Conservation (phyloP, 1,140 invertebrate species). For the Caerostris extrusa region DNA sequence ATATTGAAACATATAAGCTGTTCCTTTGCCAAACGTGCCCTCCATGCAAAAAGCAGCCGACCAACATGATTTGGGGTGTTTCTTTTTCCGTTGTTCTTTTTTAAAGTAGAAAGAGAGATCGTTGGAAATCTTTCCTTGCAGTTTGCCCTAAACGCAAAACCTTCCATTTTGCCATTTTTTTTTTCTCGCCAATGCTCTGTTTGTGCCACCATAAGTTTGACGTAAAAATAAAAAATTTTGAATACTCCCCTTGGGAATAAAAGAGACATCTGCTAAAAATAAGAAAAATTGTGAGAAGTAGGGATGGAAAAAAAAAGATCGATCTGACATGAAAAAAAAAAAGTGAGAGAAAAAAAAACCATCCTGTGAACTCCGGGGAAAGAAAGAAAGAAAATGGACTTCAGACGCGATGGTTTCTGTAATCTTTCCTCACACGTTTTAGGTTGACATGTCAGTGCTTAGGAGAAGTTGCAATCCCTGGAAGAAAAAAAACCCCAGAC, state of each 20-base stretch:
- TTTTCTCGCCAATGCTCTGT: neutral
- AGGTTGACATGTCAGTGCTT: neutral
- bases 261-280: conserved; percentile 1
- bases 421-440: neutral
- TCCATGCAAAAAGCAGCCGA: neutral
- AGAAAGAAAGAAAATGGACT: neutral
- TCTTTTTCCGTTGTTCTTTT: no score
- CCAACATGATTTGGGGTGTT: neutral
- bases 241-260: neutral
- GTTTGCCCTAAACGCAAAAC: neutral
- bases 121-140: neutral
- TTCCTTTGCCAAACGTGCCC: neutral
- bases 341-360: no score
- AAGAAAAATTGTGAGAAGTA: neutral
- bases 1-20: neutral
- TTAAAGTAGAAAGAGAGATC: neutral
- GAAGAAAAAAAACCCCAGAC: no score
- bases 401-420: neutral
- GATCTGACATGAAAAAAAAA: neutral
- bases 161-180: no score
- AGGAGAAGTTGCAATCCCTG: no score
- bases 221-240: neutral
- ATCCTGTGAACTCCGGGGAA: neutral
- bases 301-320: neutral
- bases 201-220: neutral